These are phyloP conservation scores for Apantesis nais DNA, from an alignment of 2,888 invertebrate species.

Conservation along the genomic window DNA sequence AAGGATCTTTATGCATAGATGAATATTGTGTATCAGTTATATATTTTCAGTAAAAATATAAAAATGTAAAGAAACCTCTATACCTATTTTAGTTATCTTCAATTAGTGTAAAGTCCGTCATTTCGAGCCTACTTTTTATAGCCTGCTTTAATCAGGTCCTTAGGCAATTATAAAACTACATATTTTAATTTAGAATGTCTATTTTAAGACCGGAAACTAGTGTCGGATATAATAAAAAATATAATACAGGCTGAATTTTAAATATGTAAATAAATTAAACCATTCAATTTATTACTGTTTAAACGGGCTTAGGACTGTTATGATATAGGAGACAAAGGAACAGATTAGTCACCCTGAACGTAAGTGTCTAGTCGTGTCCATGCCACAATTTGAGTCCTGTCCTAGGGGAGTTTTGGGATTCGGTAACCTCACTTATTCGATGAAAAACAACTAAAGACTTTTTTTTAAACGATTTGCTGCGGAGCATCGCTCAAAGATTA, in stretches of 20 bases:
- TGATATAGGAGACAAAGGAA: too few relatives aligned
- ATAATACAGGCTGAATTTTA: not conserved
- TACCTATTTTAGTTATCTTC: not conserved
- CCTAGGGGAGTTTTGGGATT: too few relatives aligned
- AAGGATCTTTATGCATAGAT: not conserved
- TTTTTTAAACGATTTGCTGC: too few relatives aligned
- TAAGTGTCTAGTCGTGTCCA: too few relatives aligned
- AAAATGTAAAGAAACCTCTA: too few relatives aligned
- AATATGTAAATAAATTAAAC: not conserved
- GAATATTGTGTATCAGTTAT: not conserved
- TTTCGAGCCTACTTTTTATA: not conserved
- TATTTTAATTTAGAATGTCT: not conserved
- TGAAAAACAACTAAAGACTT: too few relatives aligned
- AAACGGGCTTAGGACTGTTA: too few relatives aligned
- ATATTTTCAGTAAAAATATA: not conserved
- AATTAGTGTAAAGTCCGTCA: not conserved
- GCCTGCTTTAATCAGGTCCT: not conserved
- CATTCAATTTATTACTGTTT: too few relatives aligned
- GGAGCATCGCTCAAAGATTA: too few relatives aligned
- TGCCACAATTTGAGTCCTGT: too few relatives aligned
- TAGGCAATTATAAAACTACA: not conserved
- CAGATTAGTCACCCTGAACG: too few relatives aligned
- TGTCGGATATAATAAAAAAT: not conserved
- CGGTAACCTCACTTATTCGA: too few relatives aligned
- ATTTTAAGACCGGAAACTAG: not conserved